Percentiles rank a stretch among this genome's conserved stretches.
phyloP scores from a whole-genome alignment of 2,888 invertebrate species.

The Cantharis nigra region DNA sequence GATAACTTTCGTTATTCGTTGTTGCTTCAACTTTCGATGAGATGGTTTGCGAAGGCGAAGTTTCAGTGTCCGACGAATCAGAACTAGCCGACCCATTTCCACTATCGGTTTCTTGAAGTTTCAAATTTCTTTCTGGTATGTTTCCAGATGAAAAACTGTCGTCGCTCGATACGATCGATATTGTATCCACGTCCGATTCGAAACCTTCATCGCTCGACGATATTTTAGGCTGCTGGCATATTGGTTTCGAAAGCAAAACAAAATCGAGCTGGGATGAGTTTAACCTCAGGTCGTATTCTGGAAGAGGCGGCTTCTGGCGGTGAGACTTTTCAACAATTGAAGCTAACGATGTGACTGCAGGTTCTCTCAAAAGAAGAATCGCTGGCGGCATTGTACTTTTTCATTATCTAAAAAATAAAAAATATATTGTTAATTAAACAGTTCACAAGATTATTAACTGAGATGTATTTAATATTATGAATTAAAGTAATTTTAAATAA shows the following conservation, averaged over 20 bases:
- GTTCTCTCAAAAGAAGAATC: conserved; percentile 51
- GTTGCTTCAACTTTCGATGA: conserved; percentile 2
- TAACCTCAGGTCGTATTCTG: conserved; percentile 49
- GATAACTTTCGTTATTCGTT: conserved; percentile 43
- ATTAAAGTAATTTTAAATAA: background rate
- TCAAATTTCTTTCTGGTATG: conserved; percentile 31
- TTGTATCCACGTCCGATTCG: conserved; percentile 56
- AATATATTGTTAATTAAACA: conserved; percentile 2
- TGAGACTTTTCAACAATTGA: conserved; percentile 51
- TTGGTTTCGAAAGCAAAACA: conserved; percentile 32
- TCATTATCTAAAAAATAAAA: conserved; percentile 51
- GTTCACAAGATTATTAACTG: background rate
- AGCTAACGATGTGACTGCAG: conserved; percentile 46
- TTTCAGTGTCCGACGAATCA: conserved; percentile 50
- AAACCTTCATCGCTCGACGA: conserved; percentile 54
- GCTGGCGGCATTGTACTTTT: conserved; percentile 49
- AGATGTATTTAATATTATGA: background rate
- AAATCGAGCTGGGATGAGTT: conserved; percentile 47
- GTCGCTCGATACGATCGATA: conserved; percentile 53
- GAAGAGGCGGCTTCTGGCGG: conserved; percentile 40
- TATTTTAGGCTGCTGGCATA: background rate
- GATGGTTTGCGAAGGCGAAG: conserved; percentile 7
- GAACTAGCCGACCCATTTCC: conserved; percentile 54
- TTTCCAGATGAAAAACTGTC: conserved; percentile 47
- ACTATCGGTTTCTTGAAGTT: conserved; percentile 52